Conservation (phyloP, 2,113 vertebrate species). For the Melanostigma gelatinosum region DNA sequence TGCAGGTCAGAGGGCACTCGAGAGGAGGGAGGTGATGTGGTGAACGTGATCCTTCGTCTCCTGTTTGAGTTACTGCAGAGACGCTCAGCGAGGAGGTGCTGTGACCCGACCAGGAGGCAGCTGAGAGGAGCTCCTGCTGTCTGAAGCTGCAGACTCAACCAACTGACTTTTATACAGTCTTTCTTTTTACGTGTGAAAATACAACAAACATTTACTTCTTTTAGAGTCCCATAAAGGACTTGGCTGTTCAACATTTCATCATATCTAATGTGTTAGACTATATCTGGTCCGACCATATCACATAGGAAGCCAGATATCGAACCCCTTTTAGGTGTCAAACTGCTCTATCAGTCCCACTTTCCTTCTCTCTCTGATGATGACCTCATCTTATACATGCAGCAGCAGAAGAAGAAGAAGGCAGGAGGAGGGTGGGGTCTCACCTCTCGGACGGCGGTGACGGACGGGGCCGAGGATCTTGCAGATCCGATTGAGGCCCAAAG, state of each 20-base stretch:
- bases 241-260: no score
- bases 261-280: not conserved
- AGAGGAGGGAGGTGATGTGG: not conserved
- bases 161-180: not conserved
- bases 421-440: slow-evolving; percentile 16
- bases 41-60: slow-evolving; percentile 50
- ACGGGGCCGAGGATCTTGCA: slow-evolving; percentile 38
- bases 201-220: not conserved
- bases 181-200: no score
- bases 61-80: slow-evolving; percentile 46
- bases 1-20: slow-evolving; percentile 16
- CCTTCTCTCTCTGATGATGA: not conserved
- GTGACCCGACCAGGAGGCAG: slow-evolving; percentile 63
- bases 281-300: not conserved
- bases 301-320: not conserved
- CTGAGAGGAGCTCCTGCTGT: slow-evolving; percentile 57
- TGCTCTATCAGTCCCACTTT: not conserved
- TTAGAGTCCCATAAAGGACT: not conserved
- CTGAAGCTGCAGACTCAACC: not conserved
- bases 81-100: slow-evolving; percentile 61
- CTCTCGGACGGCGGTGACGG: slow-evolving; percentile 33
- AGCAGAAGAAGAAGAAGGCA: not conserved
- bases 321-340: not conserved
- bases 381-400: not conserved
- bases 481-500: slow-evolving; percentile 68